These are phyloP conservation scores for Limenitis camilla DNA, from an alignment of 2,888 invertebrate species.

Conservation along the genomic window DNA sequence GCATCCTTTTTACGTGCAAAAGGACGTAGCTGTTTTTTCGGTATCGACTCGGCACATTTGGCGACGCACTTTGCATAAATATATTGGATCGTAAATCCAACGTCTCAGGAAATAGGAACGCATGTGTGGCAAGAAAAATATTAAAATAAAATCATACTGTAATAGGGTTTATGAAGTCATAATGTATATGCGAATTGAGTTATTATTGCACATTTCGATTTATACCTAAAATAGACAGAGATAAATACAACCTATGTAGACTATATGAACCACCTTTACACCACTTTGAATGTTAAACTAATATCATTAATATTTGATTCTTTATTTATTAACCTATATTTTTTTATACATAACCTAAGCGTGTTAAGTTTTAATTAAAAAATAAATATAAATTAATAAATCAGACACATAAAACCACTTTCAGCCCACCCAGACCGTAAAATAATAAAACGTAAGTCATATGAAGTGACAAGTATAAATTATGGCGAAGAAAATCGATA, in stretches of 20 bases:
- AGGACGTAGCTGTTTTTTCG: slow-evolving; percentile 67
- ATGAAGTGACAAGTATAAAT: slow-evolving; percentile 53
- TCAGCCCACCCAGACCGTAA: slow-evolving; percentile 54
- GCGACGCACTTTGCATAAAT: slow-evolving; percentile 73
- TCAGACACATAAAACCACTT: slow-evolving; percentile 25
- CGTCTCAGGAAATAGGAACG: slow-evolving; percentile 53
- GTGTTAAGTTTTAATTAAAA: neutral
- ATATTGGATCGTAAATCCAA: slow-evolving; percentile 70
- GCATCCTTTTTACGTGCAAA: slow-evolving; percentile 72
- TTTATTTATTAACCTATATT: neutral
- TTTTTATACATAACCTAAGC: neutral
- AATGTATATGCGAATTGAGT: slow-evolving; percentile 22
- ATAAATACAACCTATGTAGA: no score
- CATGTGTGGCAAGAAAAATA: slow-evolving; percentile 61
- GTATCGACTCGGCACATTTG: slow-evolving; percentile 65
- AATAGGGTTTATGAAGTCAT: slow-evolving; percentile 23
- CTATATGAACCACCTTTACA: no score
- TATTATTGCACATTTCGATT: slow-evolving; percentile 4
- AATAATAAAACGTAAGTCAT: slow-evolving; percentile 48
- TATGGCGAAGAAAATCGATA: slow-evolving; percentile 52
- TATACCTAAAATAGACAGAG: neutral
- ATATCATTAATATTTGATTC: no score
- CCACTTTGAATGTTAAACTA: no score
- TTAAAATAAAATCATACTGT: slow-evolving; percentile 43
- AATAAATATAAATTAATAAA: slow-evolving; percentile 13